phyloP scores from a whole-genome alignment of 2,113 vertebrate genomes.

The Lonchura striata region DNA sequence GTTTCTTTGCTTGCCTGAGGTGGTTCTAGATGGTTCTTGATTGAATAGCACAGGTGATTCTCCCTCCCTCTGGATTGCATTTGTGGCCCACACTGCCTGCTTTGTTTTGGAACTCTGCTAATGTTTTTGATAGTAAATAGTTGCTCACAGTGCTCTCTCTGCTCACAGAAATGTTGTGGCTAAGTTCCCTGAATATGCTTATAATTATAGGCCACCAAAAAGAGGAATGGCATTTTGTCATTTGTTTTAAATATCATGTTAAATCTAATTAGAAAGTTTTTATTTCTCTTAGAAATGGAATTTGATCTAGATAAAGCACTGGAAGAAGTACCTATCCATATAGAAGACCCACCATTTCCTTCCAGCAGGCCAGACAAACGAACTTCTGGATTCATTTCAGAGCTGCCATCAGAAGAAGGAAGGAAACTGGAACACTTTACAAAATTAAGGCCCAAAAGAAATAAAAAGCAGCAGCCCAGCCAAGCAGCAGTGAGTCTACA shows the following conservation, averaged over 20 bases:
- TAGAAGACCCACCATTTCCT: conserved; percentile 80
- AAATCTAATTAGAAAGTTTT: conserved; percentile 55
- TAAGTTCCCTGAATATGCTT: background rate
- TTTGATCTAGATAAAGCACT: conserved; percentile 96
- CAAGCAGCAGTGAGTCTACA: conserved; percentile 85
- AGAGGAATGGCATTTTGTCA: conserved; percentile 18
- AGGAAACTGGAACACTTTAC: conserved; percentile 96
- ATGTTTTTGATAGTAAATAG: background rate
- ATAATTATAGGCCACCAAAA: background rate
- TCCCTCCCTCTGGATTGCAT: background rate
- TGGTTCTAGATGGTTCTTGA: background rate
- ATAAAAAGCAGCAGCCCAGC: conserved; percentile 89
- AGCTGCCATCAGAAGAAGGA: conserved; percentile 92
- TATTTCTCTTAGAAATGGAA: conserved; percentile 88
- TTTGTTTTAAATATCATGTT: background rate
- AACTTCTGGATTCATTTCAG: conserved; percentile 79
- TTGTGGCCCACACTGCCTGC: background rate
- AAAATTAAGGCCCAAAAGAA: conserved; percentile 89
- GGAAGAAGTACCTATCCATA: conserved; percentile 88
- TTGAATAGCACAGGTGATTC: background rate
- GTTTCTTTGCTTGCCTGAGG: background rate
- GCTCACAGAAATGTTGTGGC: background rate
- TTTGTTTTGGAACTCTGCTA: background rate
- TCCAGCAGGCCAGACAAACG: conserved; percentile 78
- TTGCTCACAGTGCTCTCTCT: background rate